Percentiles rank a stretch among this genome's conserved stretches.
Conservation (phyloP, 2,113 vertebrate species). For the Athene cunicularia region DNA sequence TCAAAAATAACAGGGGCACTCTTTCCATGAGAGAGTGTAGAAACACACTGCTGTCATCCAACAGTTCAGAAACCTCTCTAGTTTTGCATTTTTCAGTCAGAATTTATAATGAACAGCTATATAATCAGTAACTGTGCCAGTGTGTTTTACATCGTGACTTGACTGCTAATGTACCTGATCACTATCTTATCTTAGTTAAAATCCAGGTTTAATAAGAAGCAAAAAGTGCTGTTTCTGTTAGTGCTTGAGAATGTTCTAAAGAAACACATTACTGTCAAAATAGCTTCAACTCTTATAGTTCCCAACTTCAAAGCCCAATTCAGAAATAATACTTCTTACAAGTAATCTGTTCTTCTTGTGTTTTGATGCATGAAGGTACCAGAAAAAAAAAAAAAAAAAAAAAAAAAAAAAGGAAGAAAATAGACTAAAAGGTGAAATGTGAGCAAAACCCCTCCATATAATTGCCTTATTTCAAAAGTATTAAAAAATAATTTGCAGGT, state of each 20-base stretch:
- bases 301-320: not conserved
- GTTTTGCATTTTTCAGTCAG: not conserved
- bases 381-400: not conserved
- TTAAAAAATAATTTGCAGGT: not conserved
- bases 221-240: not conserved
- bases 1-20: not conserved
- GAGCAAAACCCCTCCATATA: not conserved
- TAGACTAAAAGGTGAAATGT: not conserved
- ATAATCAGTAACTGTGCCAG: slow-evolving; percentile 7
- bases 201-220: not conserved
- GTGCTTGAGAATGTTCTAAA: not conserved
- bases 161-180: slow-evolving; percentile 10
- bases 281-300: not conserved
- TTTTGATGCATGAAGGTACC: not conserved
- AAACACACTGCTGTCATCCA: not conserved
- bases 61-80: not conserved
- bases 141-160: not conserved
- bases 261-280: not conserved
- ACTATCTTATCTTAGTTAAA: not conserved
- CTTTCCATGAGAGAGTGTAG: not conserved
- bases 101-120: not conserved
- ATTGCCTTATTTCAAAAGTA: not conserved
- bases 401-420: not conserved
- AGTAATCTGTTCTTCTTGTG: not conserved
- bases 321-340: not conserved